phyloP scores from a whole-genome alignment of 2,888 invertebrate genomes.

The Melanostoma mellinum region DNA sequence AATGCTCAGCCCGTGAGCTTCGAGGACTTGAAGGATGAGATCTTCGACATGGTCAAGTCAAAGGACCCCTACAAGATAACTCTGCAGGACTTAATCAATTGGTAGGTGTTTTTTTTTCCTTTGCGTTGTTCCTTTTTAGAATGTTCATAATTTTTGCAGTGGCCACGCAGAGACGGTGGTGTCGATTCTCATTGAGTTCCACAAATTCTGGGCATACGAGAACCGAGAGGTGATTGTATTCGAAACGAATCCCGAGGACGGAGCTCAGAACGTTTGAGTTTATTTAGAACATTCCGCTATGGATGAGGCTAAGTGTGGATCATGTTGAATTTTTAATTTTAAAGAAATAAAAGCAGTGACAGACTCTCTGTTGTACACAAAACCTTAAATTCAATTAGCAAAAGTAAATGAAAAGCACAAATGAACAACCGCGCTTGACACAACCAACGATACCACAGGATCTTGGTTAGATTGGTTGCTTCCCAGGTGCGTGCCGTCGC shows the following conservation, averaged over 20 bases:
- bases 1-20: slow-evolving; percentile 95
- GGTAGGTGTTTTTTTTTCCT: slow-evolving; percentile 81
- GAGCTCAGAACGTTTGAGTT: slow-evolving; percentile 78
- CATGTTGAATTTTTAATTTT: background rate
- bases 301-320: slow-evolving; percentile 37
- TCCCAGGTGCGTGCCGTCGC: too few relatives aligned
- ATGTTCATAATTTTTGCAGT: slow-evolving; percentile 82
- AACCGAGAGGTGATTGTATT: slow-evolving; percentile 92
- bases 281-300: slow-evolving; percentile 56
- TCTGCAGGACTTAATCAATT: slow-evolving; percentile 90
- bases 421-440: too few relatives aligned
- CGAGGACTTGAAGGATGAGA: slow-evolving; percentile 97
- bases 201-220: slow-evolving; percentile 98
- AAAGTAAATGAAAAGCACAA: too few relatives aligned
- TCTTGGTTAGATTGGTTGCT: too few relatives aligned
- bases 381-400: too few relatives aligned
- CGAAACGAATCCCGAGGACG: slow-evolving; percentile 82
- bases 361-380: too few relatives aligned
- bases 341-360: too few relatives aligned
- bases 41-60: slow-evolving; percentile 98
- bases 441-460: too few relatives aligned
- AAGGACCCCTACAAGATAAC: slow-evolving; percentile 92
- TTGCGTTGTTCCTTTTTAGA: slow-evolving; percentile 36
- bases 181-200: slow-evolving; percentile 96
- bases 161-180: slow-evolving; percentile 97